Base-by-base conservation (phyloP, 2,797 vertebrate genomes). In the Poecilia velifera region DNA sequence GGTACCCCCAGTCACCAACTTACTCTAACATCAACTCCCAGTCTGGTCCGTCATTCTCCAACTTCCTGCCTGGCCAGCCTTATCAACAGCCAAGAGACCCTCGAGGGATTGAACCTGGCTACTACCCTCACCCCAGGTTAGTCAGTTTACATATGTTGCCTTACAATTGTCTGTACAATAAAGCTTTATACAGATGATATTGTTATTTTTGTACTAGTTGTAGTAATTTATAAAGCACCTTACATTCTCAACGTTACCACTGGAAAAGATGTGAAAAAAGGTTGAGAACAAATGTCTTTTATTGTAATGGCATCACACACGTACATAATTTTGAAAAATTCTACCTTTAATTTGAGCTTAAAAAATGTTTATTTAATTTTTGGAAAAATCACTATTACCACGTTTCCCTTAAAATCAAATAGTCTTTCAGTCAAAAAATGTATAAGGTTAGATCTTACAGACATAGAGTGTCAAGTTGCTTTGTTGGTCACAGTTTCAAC, bases 31-130 rank as follows among this genome's bases (percentile, higher is more conserved):
- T 88, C 76, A 91, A 66, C 81, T 13, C 89, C 57, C 92, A 92
- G 84, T 8, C 93, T 18, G 84, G 74, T 0, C 89, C 83, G 0
- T 55, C 93, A 5, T 93, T 94, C 79, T 88, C 95, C 10, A 77
- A 89, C 28, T 95, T 94, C 90, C 85, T 84, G 6, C 80, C 94
- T 34, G 96, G 95, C 78, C 97, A 96, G 49, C 92, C 82, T 55
- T 98, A 97, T 81, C 76, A 95, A 39, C 92, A 92, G 0, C 89
- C 90, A 16, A 83, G 94, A 72, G 97, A 98, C 73, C 92, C 96
- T 76, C 94, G 96, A 64, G 96, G 96, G 22, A 74, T 90, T 0
- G 94, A 96, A 76, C 93, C 97, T 1, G 96, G 96, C 20, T 97
- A 96, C 89, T 97, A 97, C 84, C 92, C 96, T 36, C 93, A 94